Conservation (phyloP, 2,113 vertebrate genomes). For the Uria aalge region DNA sequence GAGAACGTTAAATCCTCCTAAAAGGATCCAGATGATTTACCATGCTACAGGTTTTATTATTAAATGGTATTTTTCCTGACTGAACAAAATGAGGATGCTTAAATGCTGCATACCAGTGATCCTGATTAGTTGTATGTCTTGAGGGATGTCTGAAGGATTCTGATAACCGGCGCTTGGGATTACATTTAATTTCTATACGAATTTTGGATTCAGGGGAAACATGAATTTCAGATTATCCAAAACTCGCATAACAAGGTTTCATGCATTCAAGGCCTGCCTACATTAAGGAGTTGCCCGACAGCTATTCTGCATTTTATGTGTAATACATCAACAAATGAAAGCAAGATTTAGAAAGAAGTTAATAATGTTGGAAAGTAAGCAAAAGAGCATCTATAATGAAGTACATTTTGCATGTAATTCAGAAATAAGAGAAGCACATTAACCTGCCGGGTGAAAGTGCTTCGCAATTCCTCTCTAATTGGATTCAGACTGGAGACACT, state of each 20-base stretch:
- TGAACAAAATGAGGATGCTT: slow-evolving; percentile 19
- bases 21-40: slow-evolving; percentile 5
- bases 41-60: background rate
- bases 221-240: background rate
- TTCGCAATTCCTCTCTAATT: background rate
- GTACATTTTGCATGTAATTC: background rate
- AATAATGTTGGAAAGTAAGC: background rate
- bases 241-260: background rate
- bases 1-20: background rate
- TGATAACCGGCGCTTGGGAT: slow-evolving; percentile 23
- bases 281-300: background rate
- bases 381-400: background rate
- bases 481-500: background rate
- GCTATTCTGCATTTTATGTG: background rate
- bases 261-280: background rate
- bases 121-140: background rate
- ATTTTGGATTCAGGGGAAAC: background rate
- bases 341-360: background rate
- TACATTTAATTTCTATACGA: background rate
- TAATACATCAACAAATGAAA: background rate
- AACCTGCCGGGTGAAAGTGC: background rate
- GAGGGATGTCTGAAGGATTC: slow-evolving; percentile 34
- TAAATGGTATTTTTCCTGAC: background rate
- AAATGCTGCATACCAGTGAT: background rate
- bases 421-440: background rate